Evolutionary conservation across 2,797 vertebrate genomes (phyloP).

Genomic region (Peromyscus melanophrys): DNA sequence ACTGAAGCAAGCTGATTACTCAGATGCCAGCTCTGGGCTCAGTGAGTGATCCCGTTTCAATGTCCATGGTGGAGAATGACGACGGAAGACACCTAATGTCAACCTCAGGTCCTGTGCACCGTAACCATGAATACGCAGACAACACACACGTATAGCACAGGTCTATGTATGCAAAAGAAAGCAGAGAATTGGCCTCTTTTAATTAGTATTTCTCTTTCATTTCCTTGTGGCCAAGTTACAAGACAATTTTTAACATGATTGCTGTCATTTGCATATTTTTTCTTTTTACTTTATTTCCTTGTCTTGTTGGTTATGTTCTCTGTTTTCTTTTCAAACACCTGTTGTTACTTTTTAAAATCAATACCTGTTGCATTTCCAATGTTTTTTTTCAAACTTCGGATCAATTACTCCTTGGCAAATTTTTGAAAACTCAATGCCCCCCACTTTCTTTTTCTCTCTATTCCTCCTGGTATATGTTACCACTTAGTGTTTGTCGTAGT

Average conservation of each 20-base stretch:
- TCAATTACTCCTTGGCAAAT: not conserved
- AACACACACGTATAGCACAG: not conserved
- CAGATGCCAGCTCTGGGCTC: not conserved
- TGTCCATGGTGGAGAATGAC: not conserved
- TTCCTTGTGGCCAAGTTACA: not conserved
- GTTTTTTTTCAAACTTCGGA: not conserved
- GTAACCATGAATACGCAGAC: not conserved
- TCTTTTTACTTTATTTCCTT: not conserved
- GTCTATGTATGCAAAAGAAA: not conserved
- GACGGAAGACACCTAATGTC: not conserved
- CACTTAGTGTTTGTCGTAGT: not conserved
- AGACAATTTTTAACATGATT: not conserved
- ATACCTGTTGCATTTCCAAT: not conserved
- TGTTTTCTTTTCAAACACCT: not conserved
- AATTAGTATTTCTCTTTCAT: not conserved
- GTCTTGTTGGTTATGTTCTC: not conserved
- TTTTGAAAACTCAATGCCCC: not conserved
- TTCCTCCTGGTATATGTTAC: not conserved
- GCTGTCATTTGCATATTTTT: not conserved
- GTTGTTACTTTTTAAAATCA: slow-evolving; percentile 3
- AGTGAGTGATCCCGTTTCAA: not conserved
- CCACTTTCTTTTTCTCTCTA: not conserved
- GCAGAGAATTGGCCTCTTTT: not conserved
- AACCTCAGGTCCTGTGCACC: not conserved
- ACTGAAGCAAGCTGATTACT: not conserved